phyloP scores from a whole-genome alignment of 2,797 vertebrate genomes.

The Telmatherina bonti region DNA sequence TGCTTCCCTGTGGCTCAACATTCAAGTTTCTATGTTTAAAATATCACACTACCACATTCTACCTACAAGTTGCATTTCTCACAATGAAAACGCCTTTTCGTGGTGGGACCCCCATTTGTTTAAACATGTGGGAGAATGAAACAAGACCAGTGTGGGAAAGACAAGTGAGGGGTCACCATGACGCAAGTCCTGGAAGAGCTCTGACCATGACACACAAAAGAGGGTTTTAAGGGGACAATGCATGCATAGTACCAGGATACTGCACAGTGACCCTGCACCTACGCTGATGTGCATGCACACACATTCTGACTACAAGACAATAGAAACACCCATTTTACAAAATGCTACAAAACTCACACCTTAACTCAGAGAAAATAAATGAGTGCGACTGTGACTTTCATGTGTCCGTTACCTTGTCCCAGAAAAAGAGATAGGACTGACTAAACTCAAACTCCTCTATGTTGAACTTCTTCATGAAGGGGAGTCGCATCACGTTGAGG shows the following conservation, averaged over 20 bases:
- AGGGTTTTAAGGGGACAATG: conserved; percentile 65
- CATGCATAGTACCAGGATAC: conserved; percentile 39
- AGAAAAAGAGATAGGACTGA: conserved; percentile 97
- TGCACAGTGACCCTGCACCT: conserved; percentile 24
- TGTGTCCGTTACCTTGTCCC: conserved; percentile 91
- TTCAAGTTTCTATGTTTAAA: too few relatives aligned
- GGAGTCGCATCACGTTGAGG: conserved; percentile 97
- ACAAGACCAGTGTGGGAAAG: not conserved
- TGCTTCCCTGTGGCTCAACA: too few relatives aligned
- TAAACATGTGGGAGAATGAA: conserved; percentile 2
- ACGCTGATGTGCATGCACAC: conserved; percentile 4
- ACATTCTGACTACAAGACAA: conserved; percentile 14
- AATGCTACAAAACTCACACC: not conserved
- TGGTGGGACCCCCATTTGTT: not conserved
- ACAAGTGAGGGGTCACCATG: conserved; percentile 34
- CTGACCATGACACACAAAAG: conserved; percentile 59
- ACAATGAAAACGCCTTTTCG: not conserved
- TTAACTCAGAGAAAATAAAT: not conserved
- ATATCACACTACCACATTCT: not conserved
- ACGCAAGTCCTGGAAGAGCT: conserved; percentile 36
- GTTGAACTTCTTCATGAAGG: conserved; percentile 98
- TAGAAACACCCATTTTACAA: conserved; percentile 14
- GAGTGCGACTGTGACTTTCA: not conserved
- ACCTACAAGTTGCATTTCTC: not conserved
- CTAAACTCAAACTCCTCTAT: conserved; percentile 99